Base-by-base conservation (phyloP, 2,797 vertebrate species). In the Monodelphis domestica region DNA sequence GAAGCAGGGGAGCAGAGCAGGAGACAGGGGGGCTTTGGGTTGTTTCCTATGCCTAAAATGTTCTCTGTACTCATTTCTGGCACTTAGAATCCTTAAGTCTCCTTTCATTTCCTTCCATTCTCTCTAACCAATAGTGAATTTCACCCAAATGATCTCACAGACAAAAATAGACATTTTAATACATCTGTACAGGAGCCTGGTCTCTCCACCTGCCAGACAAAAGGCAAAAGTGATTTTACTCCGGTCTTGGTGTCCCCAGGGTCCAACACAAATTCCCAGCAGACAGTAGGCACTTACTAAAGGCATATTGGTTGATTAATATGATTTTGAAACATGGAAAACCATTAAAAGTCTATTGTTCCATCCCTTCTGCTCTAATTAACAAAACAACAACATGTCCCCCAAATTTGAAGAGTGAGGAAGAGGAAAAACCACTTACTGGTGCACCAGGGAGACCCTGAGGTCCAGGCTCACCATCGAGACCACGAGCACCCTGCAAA, bases 381-480 rank as follows among this genome's bases (percentile, higher is more conserved):
- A 45, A 84, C 33, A 45, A 84, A 84, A 45, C 21, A 45, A 45
- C 21, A 11, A 45, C 70, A 84, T 38, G 33, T 50, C 45, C 38
- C 38, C 70, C 38, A 26, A 84, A 45, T 26, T 45, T 45, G 21
- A 84, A 84, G 70, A 11, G 0, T 93, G 45, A 56, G 53, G 1
- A 84, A 38, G 57, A 95, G 90, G 15, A 7, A 96, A 95, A 88
- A 91, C 53, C 92, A 99, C 99, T 99, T 98, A 99, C 99, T 96
- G 97, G 96, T 90, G 99, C 98, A 89, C 99, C 99, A 90, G 98
- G 98, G 92, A 99, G 98, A 63, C 99, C 99, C 87, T 98, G 99
- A n/a, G 99, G 98, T 90, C 99, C 99, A 94, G 99, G 98, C 11
- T 99, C 99, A 95, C 99, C 99, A 98, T 99, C 99, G 93, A 98